Base-by-base conservation (phyloP, 1,140 invertebrate species). In the Bombus difficillimus region DNA sequence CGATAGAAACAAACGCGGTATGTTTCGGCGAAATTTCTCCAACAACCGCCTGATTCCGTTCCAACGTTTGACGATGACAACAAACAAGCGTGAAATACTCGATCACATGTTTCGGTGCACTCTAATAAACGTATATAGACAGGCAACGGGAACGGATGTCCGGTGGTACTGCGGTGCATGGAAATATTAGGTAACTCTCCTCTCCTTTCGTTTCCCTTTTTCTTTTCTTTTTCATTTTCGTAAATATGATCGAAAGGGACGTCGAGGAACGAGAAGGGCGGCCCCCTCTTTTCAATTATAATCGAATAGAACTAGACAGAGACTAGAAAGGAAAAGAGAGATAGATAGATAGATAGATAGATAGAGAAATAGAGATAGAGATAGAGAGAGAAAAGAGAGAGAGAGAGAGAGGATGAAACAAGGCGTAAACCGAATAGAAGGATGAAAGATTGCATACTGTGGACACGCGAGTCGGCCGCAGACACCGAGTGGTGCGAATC, bases 401-500 rank as follows among this genome's bases (percentile, higher is more conserved):
- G 2, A 34, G n/a, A 41, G 9, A 78, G 18, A 86, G 0, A 43
- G 64, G 74, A 32, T 62, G 76, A 81, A 66, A 85, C 43, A 86
- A 62, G 57, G 68, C 71, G 41, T 43, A 74, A 32, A 75, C 12
- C 64, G 34, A 73, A 57, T 25, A 62, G 62, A 86, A 47, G 82
- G 34, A 86, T 83, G 15, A 82, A n/a, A 88, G 53, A 89, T 81
- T 90, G 89, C 94, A 94, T 95, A 95, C 95, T 95, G 95, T 95
- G 95, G 93, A 95, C 95, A 92, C 95, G 95, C 93, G 95, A 93
- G 92, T 95, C 95, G 91, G 94, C 93, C 89, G 93, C 94, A 93
- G 94, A 94, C 89, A 93, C 93, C 93, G 94, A 95, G 91, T 95
- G 95, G 88, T 95, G 94, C 93, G 95, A 94, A 94, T 96, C 96